Conservation (phyloP, 2,888 invertebrate species). For the Hirtodrosophila duncani region DNA sequence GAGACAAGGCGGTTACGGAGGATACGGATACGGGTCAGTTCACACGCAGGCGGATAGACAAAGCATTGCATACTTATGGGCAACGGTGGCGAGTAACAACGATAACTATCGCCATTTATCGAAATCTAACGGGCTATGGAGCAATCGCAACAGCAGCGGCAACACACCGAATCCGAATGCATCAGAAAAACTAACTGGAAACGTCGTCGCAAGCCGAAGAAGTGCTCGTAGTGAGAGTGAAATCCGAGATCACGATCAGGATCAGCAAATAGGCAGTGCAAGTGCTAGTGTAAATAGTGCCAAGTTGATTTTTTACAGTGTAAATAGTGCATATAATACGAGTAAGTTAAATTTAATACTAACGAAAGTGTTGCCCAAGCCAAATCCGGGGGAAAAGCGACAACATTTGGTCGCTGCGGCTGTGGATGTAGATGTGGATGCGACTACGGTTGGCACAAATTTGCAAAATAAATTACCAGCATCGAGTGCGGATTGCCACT, state of each 20-base stretch:
- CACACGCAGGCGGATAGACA: conserved; percentile 12
- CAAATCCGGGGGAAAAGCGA: conserved; percentile 1
- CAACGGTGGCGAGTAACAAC: conserved; percentile 7
- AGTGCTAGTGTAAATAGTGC: conserved; percentile 51
- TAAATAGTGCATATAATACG: conserved; percentile 62
- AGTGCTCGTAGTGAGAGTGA: conserved; percentile 3
- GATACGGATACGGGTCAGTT: too few species aligned
- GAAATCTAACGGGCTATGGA: conserved; percentile 10
- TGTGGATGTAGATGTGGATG: conserved; percentile 9
- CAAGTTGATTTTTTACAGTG: conserved; percentile 50
- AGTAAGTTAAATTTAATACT: conserved; percentile 63
- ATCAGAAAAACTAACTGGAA: conserved; percentile 67
- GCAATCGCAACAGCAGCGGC: conserved; percentile 12
- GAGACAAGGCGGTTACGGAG: too few species aligned
- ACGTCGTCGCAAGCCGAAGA: conserved; percentile 44
- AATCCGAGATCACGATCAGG: too few species aligned
- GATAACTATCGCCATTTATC: conserved; percentile 2
- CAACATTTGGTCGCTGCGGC: neutral
- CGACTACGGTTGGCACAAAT: conserved; percentile 49
- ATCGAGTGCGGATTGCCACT: conserved; percentile 52
- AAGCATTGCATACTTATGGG: conserved; percentile 47
- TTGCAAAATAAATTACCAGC: conserved; percentile 66
- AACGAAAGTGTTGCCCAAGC: conserved; percentile 21
- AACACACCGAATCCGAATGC: conserved; percentile 7
- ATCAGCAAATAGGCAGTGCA: too few species aligned